Evolutionary conservation across 1,140 invertebrate genomes (phyloP).

Genomic region (Melipona quadrifasciata): DNA sequence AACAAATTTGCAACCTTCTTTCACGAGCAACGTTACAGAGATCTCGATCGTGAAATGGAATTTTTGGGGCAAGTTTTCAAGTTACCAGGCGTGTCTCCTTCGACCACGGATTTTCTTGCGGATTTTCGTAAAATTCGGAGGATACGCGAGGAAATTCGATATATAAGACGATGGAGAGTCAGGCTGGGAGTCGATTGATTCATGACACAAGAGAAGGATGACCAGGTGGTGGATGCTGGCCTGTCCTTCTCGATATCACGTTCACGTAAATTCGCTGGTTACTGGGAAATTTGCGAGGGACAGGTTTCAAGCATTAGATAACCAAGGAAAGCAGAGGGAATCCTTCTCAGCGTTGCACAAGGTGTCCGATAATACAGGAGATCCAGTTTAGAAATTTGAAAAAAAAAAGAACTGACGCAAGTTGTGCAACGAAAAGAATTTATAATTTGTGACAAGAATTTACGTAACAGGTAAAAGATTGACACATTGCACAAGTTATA

Average conservation of each 20-base stretch:
- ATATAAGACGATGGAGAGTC: neutral
- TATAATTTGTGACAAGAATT: too few relatives aligned
- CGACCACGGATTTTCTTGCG: neutral
- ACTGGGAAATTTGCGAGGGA: neutral
- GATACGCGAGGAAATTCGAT: slow-evolving; percentile 14
- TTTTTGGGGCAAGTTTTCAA: too few relatives aligned
- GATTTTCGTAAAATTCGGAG: neutral
- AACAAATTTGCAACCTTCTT: too few relatives aligned
- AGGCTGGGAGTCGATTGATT: slow-evolving; percentile 3
- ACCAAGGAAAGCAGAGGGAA: neutral
- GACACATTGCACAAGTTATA: too few relatives aligned
- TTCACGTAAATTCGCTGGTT: slow-evolving; percentile 18
- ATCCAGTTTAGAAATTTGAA: neutral
- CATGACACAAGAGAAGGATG: neutral
- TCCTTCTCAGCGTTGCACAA: neutral
- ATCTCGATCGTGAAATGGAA: neutral
- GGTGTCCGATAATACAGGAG: neutral
- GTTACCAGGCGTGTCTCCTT: neutral
- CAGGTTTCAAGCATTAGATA: neutral
- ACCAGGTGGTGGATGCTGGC: neutral
- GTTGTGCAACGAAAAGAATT: too few relatives aligned
- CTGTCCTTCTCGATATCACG: neutral
- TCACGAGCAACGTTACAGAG: too few relatives aligned
- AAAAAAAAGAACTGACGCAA: too few relatives aligned
- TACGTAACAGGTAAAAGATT: too few relatives aligned